Evolutionary conservation across 2,888 invertebrate species (phyloP).

Genomic region (Pantelozetes paolii): DNA sequence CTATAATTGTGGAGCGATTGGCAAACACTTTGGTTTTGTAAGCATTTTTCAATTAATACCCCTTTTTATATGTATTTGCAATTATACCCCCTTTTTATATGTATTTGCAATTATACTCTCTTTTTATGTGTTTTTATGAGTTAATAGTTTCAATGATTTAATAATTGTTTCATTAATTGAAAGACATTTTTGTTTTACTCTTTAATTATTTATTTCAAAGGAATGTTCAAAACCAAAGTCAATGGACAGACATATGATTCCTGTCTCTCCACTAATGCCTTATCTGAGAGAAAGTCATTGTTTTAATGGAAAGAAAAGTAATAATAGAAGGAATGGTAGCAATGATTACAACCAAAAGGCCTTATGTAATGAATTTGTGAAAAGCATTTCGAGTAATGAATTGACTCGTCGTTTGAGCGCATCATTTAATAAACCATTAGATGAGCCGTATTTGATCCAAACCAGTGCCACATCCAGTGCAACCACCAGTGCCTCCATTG

Average conservation of each 20-base stretch:
- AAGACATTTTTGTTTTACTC: neutral
- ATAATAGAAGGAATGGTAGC: conserved; percentile 25
- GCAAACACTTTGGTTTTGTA: conserved; percentile 37
- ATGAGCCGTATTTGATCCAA: neutral
- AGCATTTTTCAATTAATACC: conserved; percentile 28
- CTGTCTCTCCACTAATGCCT: conserved; percentile 17
- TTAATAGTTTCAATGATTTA: too few relatives aligned
- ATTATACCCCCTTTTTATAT: too few relatives aligned
- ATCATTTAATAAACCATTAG: conserved; percentile 36
- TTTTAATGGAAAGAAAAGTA: conserved; percentile 27
- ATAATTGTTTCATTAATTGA: neutral
- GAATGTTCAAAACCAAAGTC: neutral
- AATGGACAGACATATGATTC: neutral
- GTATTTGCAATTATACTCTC: too few relatives aligned
- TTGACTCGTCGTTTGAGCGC: conserved; percentile 35
- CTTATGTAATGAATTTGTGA: conserved; percentile 32
- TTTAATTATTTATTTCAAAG: conserved; percentile 32
- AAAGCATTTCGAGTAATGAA: conserved; percentile 34
- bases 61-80: too few relatives aligned
- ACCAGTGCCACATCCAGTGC: neutral
- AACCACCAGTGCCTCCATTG: neutral
- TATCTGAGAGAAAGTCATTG: conserved; percentile 17
- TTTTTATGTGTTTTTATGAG: too few relatives aligned
- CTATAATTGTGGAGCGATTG: conserved; percentile 38
- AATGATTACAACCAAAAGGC: conserved; percentile 13